Evolutionary conservation across 2,113 vertebrate genomes (phyloP).

Genomic region (Ceratotherium simum): DNA sequence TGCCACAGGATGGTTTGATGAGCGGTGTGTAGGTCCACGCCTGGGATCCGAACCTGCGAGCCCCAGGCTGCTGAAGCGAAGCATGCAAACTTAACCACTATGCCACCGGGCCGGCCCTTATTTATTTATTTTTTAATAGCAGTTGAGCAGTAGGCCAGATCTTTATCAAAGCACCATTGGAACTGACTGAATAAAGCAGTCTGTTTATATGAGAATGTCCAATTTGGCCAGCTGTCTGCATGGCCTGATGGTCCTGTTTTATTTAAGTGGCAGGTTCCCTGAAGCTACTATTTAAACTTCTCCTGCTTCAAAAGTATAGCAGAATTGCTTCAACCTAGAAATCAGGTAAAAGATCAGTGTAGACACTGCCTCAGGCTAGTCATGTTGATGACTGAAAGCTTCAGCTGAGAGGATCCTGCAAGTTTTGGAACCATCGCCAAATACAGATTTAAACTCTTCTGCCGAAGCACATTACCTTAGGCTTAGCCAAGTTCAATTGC

Average conservation of each 20-base stretch:
- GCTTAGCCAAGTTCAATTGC: slow-evolving; percentile 49
- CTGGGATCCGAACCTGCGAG: too few relatives aligned
- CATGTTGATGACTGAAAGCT: neutral
- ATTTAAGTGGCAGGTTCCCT: slow-evolving; percentile 40
- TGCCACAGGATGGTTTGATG: too few relatives aligned
- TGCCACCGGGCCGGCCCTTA: too few relatives aligned
- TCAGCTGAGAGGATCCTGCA: neutral
- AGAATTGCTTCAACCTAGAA: slow-evolving; percentile 32
- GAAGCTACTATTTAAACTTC: slow-evolving; percentile 58
- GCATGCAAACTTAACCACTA: too few relatives aligned
- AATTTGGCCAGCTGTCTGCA: neutral
- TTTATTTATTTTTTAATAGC: neutral
- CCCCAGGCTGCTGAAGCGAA: too few relatives aligned
- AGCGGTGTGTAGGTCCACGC: too few relatives aligned
- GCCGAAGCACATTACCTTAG: neutral
- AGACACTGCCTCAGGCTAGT: neutral
- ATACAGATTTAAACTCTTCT: neutral
- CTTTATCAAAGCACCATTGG: slow-evolving; percentile 23
- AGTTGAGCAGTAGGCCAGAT: neutral
- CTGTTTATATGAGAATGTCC: slow-evolving; percentile 8
- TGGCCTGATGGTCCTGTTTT: neutral
- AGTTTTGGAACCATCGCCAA: neutral
- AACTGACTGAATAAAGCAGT: slow-evolving; percentile 24
- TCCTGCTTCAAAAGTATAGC: neutral
- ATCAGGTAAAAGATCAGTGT: slow-evolving; percentile 53